These are phyloP conservation scores for Crocuta crocuta DNA, from an alignment of 2,113 vertebrate genomes.

Conservation along the genomic window DNA sequence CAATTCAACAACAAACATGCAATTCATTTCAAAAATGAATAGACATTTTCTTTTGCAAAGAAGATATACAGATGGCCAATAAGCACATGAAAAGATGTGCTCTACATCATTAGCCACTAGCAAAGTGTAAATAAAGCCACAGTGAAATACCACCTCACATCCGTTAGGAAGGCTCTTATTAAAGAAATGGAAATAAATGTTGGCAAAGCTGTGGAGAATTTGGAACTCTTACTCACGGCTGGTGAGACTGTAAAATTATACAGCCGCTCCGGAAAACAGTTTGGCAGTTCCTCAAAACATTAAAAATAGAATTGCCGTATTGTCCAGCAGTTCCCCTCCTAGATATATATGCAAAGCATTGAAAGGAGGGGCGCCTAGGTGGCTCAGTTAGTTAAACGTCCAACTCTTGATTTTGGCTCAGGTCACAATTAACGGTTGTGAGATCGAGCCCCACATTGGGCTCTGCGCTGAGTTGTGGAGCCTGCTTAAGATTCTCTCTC, in stretches of 20 bases:
- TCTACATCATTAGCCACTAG: not conserved
- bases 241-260: not conserved
- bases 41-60: not conserved
- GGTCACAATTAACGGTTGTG: no score
- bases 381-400: no score
- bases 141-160: not conserved
- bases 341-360: not conserved
- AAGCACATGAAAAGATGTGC: not conserved
- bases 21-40: not conserved
- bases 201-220: not conserved
- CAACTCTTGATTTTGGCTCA: no score
- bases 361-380: not conserved
- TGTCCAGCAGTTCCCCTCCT: not conserved
- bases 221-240: not conserved
- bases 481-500: no score
- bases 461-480: no score
- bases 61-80: not conserved
- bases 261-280: not conserved
- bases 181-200: not conserved
- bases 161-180: not conserved
- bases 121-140: not conserved
- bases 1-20: slow-evolving; percentile 7
- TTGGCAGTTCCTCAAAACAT: not conserved
- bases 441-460: no score
- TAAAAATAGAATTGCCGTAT: not conserved